phyloP scores from a whole-genome alignment of 2,797 vertebrate genomes.

The Eospalax fontanierii region DNA sequence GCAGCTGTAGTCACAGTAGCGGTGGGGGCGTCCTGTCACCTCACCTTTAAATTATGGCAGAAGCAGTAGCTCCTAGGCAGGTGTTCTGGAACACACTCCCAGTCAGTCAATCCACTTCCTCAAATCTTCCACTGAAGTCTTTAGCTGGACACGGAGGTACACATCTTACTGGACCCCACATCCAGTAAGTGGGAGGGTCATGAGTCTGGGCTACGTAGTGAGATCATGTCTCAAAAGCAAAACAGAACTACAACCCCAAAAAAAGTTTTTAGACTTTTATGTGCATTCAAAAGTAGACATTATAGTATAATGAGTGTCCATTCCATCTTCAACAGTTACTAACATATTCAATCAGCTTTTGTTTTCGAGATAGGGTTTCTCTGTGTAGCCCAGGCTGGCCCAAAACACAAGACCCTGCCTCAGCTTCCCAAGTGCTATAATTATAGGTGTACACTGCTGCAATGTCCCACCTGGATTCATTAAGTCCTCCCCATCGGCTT shows the following conservation, averaged over 20 bases:
- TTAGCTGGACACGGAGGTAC: not conserved
- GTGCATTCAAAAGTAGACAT: constrained; percentile 30
- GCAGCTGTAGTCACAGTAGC: not conserved
- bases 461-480: not conserved
- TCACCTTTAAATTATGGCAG: not conserved
- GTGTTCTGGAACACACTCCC: not conserved
- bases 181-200: too few relatives aligned
- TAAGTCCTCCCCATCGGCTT: not conserved
- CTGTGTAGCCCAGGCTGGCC: not conserved
- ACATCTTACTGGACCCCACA: too few relatives aligned
- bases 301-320: not conserved
- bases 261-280: not conserved
- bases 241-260: not conserved
- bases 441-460: not conserved
- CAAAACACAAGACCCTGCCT: not conserved
- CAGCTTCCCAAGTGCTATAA: not conserved
- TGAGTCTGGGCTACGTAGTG: not conserved
- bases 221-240: not conserved
- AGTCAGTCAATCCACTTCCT: not conserved
- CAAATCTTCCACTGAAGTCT: not conserved
- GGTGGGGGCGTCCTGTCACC: not conserved
- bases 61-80: not conserved
- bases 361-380: not conserved
- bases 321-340: not conserved
- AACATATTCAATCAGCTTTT: not conserved